Base-by-base conservation (phyloP, 2,113 vertebrate genomes). In the Chelonoidis abingdonii region DNA sequence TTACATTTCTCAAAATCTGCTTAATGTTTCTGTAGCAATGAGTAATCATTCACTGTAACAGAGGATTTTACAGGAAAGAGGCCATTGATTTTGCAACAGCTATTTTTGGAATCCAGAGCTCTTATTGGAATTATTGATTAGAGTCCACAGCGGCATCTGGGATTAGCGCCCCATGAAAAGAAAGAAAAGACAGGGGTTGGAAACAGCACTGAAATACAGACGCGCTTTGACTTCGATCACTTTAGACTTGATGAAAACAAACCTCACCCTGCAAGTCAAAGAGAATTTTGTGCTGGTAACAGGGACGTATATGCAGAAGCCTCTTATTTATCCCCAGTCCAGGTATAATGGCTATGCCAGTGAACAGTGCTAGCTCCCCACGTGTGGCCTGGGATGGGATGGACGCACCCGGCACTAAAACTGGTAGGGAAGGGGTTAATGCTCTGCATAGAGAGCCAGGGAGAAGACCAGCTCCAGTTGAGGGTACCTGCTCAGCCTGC, bases 11-110 rank as follows among this genome's bases (percentile, higher is more conserved):
- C 13, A 82, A 81, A 52, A n/a, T 93, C 82, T 93, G 89, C 65
- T 95, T 95, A 91, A 72, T 84, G 72, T 89, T 94, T 89, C 38
- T 24, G 65, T 90, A 88, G 44, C 52, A 56, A 50, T 94, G 87
- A 89, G 29, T 87, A 89, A 97, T 87, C 94, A 19, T 85, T 56
- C 81, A 31, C 44, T 0, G 0, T 80, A 49, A 72, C 92, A 86
- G 86, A 92, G 65, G 59, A 78, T 53, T 86, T 87, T 91, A 93
- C 89, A 84, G 69, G 84, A 84, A 80, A 69, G 14, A 93, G 24
- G 82, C 78, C 78, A 94, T 76, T 54, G 78, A 79, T 93, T 94
- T 96, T 92, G 78, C 62, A 87, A 86, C 6, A 22, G 84, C 88
- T 95, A 17, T 93, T 89, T 96, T 88, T 95, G 96, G 75, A 79